Evolutionary conservation across 2,797 vertebrate genomes (phyloP).

Genomic region (Anas georgica): DNA sequence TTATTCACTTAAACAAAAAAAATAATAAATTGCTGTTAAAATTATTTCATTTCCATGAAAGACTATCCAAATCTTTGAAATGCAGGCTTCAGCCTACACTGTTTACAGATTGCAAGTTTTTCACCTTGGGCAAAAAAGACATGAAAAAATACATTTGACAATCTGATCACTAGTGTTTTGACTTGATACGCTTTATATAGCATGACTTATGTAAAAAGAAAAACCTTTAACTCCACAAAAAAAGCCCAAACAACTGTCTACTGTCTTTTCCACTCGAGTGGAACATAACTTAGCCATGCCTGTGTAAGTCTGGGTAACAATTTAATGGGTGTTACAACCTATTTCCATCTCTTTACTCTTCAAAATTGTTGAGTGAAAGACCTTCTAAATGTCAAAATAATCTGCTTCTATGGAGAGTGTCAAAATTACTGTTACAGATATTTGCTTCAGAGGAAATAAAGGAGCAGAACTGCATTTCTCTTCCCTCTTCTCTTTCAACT

Average conservation of each 20-base stretch:
- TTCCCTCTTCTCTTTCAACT: background rate
- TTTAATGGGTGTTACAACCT: background rate
- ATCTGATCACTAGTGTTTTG: background rate
- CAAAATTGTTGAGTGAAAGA: background rate
- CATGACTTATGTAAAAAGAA: background rate
- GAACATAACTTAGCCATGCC: background rate
- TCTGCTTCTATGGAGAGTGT: background rate
- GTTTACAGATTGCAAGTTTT: background rate
- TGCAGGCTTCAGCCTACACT: background rate
- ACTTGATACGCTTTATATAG: background rate
- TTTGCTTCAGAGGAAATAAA: constrained; percentile 1
- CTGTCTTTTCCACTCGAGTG: background rate
- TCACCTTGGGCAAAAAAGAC: background rate
- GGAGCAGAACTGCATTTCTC: background rate
- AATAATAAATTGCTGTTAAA: background rate
- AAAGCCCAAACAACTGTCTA: background rate
- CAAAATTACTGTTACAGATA: background rate
- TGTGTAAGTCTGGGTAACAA: background rate
- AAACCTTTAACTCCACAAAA: background rate
- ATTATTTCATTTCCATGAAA: background rate
- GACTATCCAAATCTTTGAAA: background rate
- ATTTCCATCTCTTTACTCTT: background rate
- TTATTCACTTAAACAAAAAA: background rate
- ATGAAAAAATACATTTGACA: background rate
- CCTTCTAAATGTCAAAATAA: background rate